These are phyloP conservation scores for Grantiella picta DNA, from an alignment of 2,113 vertebrate genomes.

Conservation along the genomic window DNA sequence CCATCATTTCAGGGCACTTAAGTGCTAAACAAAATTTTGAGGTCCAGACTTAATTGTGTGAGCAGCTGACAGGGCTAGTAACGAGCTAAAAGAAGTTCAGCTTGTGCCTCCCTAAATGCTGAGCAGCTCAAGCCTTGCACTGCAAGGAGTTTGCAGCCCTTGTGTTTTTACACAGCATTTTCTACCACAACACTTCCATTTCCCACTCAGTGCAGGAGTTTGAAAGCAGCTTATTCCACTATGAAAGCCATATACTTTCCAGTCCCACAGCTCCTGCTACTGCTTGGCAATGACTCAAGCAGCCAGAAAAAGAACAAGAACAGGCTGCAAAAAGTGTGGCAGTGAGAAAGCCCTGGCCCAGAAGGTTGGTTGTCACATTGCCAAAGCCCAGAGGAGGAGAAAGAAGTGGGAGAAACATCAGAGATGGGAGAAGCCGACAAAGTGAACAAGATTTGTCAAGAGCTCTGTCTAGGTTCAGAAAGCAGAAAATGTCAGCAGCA, in stretches of 20 bases:
- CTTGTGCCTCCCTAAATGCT: not conserved
- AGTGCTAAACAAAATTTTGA: not conserved
- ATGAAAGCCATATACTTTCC: not conserved
- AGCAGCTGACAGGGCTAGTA: not conserved
- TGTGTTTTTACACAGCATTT: not conserved
- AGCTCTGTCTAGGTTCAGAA: not conserved
- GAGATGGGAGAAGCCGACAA: not conserved
- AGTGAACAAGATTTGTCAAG: not conserved
- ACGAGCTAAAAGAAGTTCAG: not conserved
- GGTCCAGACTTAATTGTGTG: not conserved
- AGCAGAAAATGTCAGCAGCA: not conserved
- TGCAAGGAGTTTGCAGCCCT: not conserved
- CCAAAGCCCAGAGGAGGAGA: not conserved
- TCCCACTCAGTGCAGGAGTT: not conserved
- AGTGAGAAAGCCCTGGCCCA: not conserved
- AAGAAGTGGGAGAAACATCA: not conserved
- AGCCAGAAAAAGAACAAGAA: conserved; percentile 1
- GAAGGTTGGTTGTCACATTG: not conserved
- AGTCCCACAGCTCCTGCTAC: not conserved
- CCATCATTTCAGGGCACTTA: not conserved
- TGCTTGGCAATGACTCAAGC: not conserved
- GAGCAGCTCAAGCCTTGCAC: not conserved
- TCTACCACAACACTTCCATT: not conserved
- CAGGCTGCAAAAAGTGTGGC: not conserved
- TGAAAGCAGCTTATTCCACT: not conserved